A percentile compares a stretch with the other conserved stretches of the same genome.
Evolutionary conservation across 2,797 vertebrate genomes (phyloP).

Genomic region (Girardinus metallicus): DNA sequence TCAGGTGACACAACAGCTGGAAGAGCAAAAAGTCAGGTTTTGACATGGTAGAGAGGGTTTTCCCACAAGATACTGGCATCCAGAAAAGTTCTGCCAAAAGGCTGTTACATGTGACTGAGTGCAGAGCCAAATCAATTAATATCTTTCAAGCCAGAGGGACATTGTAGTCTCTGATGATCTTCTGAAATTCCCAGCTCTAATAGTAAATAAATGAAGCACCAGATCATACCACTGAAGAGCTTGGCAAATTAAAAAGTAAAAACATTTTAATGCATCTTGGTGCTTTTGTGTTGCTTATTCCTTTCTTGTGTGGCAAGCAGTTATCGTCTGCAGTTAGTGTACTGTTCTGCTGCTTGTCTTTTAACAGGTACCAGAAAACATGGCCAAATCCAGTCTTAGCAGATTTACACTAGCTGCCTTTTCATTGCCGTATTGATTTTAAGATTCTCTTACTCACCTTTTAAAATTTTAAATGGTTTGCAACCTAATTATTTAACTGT

Average conservation of each 20-base stretch:
- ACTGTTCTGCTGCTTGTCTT: not conserved
- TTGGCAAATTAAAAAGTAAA: conserved; percentile 11
- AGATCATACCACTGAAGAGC: conserved; percentile 45
- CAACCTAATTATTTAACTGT: not conserved
- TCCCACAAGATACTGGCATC: conserved; percentile 52
- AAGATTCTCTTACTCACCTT: not conserved
- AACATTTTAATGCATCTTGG: not conserved
- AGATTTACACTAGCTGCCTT: not conserved
- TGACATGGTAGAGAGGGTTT: conserved; percentile 33
- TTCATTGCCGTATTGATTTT: not conserved
- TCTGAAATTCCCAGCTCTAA: conserved; percentile 38
- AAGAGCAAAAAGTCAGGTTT: conserved; percentile 33
- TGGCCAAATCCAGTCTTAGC: not conserved
- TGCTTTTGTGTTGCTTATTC: not conserved
- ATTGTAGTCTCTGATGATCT: conserved; percentile 42
- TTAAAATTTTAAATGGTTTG: not conserved
- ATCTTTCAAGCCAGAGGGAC: conserved; percentile 54
- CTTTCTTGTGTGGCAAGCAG: not conserved
- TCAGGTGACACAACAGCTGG: conserved; percentile 49
- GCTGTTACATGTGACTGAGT: conserved; percentile 60
- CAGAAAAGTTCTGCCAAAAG: conserved; percentile 37
- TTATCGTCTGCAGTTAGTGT: not conserved
- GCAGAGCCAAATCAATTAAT: conserved; percentile 69
- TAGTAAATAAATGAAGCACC: conserved; percentile 68
- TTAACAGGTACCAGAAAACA: not conserved